Percentiles rank a stretch among this genome's conserved stretches.
Conservation (phyloP, 1,140 invertebrate species). For the Delia radicum region DNA sequence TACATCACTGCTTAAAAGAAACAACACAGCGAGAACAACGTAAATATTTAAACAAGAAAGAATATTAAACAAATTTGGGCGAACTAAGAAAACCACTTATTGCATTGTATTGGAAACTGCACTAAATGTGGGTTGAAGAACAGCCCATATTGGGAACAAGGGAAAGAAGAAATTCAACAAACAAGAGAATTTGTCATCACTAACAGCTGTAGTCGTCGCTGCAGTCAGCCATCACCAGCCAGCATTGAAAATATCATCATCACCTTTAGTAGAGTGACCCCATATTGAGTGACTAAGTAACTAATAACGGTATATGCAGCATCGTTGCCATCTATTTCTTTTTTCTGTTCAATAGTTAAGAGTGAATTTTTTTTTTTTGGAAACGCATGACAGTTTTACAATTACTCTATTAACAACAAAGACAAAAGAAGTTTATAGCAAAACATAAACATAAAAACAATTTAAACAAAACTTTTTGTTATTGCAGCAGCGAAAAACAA, state of each 20-base stretch:
- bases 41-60: not conserved
- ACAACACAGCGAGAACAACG: not conserved
- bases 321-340: too few species aligned
- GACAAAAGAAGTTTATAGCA: not conserved
- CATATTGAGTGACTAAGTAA: not conserved
- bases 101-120: not conserved
- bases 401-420: not conserved
- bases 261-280: not conserved
- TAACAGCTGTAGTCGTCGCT: not conserved
- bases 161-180: not conserved
- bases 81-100: not conserved
- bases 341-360: too few species aligned
- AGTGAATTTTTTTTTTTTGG: too few species aligned
- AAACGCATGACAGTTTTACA: not conserved
- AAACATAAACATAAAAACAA: not conserved
- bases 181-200: slow-evolving; percentile 4
- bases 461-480: not conserved
- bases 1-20: not conserved
- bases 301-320: too few species aligned
- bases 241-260: not conserved
- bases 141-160: not conserved
- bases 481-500: not conserved
- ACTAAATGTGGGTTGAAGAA: not conserved
- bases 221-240: not conserved
- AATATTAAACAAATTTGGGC: not conserved